phyloP scores from a whole-genome alignment of 2,797 vertebrate species.

The Corythornis leucogaster region DNA sequence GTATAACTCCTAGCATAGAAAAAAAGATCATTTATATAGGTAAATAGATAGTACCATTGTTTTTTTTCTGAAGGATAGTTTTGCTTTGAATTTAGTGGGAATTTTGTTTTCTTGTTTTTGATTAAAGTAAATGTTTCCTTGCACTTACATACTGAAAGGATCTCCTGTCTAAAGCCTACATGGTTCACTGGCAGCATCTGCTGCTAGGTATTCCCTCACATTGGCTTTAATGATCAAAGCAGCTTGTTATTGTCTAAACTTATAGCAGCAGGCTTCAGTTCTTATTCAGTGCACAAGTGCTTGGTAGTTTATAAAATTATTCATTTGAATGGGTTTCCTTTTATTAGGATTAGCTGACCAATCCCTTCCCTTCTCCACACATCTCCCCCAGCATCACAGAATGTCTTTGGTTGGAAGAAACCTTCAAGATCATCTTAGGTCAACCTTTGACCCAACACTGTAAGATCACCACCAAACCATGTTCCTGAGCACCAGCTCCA shows the following conservation, averaged over 20 bases:
- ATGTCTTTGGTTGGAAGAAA: too few relatives aligned
- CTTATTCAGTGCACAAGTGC: background rate
- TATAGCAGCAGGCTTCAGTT: background rate
- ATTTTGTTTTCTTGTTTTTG: background rate
- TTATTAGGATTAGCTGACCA: background rate
- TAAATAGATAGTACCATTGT: background rate
- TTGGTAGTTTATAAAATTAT: conserved; percentile 28
- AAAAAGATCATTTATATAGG: background rate
- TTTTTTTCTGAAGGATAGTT: background rate
- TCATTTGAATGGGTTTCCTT: conserved; percentile 15
- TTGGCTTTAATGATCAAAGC: background rate
- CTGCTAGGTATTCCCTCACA: background rate
- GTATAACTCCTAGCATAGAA: background rate
- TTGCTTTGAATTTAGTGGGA: background rate
- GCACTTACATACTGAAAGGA: background rate
- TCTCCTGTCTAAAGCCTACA: background rate
- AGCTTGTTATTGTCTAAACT: conserved; percentile 1
- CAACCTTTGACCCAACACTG: too few relatives aligned
- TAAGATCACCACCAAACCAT: too few relatives aligned
- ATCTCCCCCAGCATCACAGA: background rate
- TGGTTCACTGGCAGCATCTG: background rate
- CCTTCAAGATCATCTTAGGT: too few relatives aligned
- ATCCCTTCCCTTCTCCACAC: background rate
- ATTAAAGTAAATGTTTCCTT: background rate
- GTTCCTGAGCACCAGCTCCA: too few relatives aligned